Evolutionary conservation across 1,140 invertebrate genomes (phyloP), one percentile per base, ranked within the genome.

Genomic region (Geopemphigus sp.): DNA sequence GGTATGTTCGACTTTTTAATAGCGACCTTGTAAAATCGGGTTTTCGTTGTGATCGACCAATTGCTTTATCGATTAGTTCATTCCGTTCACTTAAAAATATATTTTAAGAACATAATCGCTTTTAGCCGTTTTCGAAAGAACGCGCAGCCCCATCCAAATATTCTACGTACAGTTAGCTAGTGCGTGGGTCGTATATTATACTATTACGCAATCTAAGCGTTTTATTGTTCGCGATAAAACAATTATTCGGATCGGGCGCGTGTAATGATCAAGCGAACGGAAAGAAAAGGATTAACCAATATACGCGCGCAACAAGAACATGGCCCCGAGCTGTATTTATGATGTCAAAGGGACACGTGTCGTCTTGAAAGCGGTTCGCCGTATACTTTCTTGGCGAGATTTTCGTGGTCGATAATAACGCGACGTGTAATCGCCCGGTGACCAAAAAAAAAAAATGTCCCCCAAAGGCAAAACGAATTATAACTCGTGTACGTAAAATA

Each of bases 341-440:
- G 12, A 68, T 12, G 45, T 68, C 45, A 47, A 50, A 68, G 45
- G 22, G 66, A 6, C 66, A 68, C 66, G 66, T 68, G 66, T 68
- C 66, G 66, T 68, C 39, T 50, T 68, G 12, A 26, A 68, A 68
- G 22, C 45, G 14, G 66, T 50, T 68, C 45, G 14, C 66, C 45
- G 26, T 50, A 68, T 45, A 68, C 45, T 68, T 68, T 47, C 39
- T 50, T 12, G 22, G 6, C 19, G 14, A 47, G 39, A 45, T 68
- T 68, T n/a, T 12, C 22, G 14, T 50, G 22, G 24, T 26, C 15
- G 64, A 66, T 66, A 66, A 68, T n/a, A 50, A 47, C 66, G 66
- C 66, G 56, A 8, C 10, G 39, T 11, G 10, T 68, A 68, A 66
- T 15, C 64, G 63, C 5, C n/a, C 64, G 32, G 64, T 66, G 22